Evolutionary conservation across 2,888 invertebrate species (phyloP), one percentile per base, ranked within the genome.

Genomic region (Drosophila pegasa): DNA sequence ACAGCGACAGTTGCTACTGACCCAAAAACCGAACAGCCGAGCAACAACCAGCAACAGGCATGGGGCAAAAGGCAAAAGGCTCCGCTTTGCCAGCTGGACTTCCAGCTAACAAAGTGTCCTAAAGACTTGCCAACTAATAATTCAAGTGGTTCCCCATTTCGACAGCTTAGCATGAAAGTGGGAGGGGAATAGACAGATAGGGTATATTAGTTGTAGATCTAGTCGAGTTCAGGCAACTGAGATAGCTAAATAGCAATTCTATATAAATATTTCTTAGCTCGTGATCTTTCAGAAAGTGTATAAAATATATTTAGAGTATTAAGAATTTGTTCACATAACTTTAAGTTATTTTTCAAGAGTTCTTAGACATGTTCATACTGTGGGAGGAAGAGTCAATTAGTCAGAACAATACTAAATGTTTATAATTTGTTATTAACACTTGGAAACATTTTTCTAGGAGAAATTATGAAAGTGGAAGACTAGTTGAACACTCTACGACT

Each of bases 1-100:
- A 63, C 68, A 78, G 47, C 73, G 60, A 78, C 79, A 72, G 80
- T 79, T 73, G 80, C 67, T 52, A 48, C 52, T 82, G 87, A 82
- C 87, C 84, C 81, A 80, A 80, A 87, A 80, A 84, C 59, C 25
- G 37, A 58, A 51, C 41, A 80, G 80, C 59, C 25, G 37, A 58
- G 48, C 41, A 22, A 31, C 52, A 38, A 14, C 18, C 18, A 18
- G 29, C 47, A 51, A 38, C 25, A 48, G 61, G 40, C 59, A 59
- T 52, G 33, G 35, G 41, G 27, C 72, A 33, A 63, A 37, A 38
- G 41, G 27, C 72, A 33, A 63, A 31, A 63, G 62, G 31, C 66
- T 47, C 47, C 60, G 25, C 31, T 52, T 22, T 33, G 27, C 37
- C 50, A 58, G 48, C 50, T 62, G 27, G 14, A 64, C 27, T 47